Base-by-base conservation (phyloP, 2,888 invertebrate genomes). In the Strigamia maritima region DNA sequence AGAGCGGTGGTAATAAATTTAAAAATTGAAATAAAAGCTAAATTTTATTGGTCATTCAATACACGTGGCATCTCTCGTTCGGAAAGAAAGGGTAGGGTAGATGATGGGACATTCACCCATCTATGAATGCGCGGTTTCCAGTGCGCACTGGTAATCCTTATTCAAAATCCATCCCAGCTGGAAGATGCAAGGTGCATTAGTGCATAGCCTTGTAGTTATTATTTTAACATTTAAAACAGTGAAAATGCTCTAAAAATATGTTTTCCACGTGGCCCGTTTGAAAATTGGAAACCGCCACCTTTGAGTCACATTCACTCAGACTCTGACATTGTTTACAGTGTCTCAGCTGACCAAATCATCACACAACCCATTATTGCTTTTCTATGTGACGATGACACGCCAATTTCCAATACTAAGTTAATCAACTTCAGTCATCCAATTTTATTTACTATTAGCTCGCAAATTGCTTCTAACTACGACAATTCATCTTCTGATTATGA, bases 281-380 rank as follows among this genome's bases (percentile, higher is more conserved):
- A 40, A 22, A 77, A 38, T 2, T 77, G 77, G 44, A 77, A 44
- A 22, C 76, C 76, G 19, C 24, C 44, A 40, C 44, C 77, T 40
- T 65, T 65, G 24, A 65, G 16, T 28, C 24, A 24, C 28, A 26
- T 10, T 26, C 26, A 14, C 24, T 12, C 24, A 24, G 60, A 40
- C 16, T 28, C 78, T 1, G 78, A 60, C 31, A 19, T 60, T 28
- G 40, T 78, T 19, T 78, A 78, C 65, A 78, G 78, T 65, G 78
- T 78, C 10, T 78, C 78, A 2, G 60, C 65, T 38, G 19, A 38
- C n/a, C 78, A 78, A 65, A 54, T 28, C 7, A 78, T 78, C n/a
- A 60, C 78, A 12, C 28, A 38, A 24, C 78, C 78, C 19, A 78
- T 78, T 31, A 38, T 78, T 19, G 78, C 78, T 22, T 78, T 78